phyloP scores from a whole-genome alignment of 2,113 vertebrate species.

The Gadus macrocephalus region DNA sequence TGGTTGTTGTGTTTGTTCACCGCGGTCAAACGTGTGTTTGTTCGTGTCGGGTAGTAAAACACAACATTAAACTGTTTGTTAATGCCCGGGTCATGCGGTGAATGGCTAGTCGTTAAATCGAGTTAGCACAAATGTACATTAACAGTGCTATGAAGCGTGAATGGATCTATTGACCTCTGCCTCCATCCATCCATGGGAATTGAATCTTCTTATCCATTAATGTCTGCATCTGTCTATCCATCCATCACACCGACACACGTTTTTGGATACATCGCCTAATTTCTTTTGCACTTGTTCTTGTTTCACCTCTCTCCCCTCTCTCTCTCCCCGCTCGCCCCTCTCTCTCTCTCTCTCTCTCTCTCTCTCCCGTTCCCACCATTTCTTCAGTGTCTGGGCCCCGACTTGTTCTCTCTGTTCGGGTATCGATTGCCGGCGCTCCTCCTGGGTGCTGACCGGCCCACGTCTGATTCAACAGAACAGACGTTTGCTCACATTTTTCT shows the following conservation, averaged over 20 bases:
- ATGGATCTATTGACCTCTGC: too few relatives aligned
- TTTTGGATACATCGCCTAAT: neutral
- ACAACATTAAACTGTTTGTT: too few relatives aligned
- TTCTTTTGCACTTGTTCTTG: neutral
- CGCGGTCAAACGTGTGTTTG: too few relatives aligned
- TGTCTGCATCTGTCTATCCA: neutral
- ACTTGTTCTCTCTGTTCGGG: constrained; percentile 55
- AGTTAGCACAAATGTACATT: too few relatives aligned
- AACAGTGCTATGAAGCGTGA: too few relatives aligned
- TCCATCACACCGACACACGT: too few relatives aligned
- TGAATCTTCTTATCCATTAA: too few relatives aligned
- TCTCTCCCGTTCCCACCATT: constrained; percentile 39
- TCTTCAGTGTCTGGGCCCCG: constrained; percentile 40
- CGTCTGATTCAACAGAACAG: constrained; percentile 47
- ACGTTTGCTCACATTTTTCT: constrained; percentile 52
- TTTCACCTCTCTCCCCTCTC: constrained; percentile 10
- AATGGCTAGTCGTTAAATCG: too few relatives aligned
- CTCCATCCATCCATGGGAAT: too few relatives aligned
- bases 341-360: constrained; percentile 2
- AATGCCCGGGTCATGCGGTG: too few relatives aligned
- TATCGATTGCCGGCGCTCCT: constrained; percentile 47
- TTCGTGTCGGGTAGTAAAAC: too few relatives aligned
- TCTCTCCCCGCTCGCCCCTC: constrained; percentile 5
- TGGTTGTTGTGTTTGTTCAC: too few relatives aligned
- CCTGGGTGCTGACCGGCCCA: constrained; percentile 32